phyloP scores from a whole-genome alignment of 1,140 invertebrate species.

The Panonychus citri region DNA sequence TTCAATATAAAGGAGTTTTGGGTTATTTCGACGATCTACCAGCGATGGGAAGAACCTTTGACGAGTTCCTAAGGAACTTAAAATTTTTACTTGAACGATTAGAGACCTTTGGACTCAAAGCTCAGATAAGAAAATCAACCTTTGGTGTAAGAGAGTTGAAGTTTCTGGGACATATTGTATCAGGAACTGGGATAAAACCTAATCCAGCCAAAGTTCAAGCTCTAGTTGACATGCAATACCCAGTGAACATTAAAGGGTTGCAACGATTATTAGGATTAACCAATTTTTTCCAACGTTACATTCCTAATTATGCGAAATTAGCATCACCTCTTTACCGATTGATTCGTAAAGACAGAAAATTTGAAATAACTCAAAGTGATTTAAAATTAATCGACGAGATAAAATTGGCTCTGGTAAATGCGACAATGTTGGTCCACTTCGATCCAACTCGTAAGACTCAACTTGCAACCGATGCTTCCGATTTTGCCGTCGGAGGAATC shows the following conservation, averaged over 20 bases:
- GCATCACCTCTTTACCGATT: not conserved
- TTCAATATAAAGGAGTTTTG: not conserved
- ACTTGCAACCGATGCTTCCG: slow-evolving; percentile 23
- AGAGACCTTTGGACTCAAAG: not conserved
- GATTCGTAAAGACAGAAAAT: not conserved
- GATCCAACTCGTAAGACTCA: slow-evolving; percentile 26
- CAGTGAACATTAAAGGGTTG: not conserved
- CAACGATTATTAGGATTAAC: not conserved
- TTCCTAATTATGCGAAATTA: not conserved
- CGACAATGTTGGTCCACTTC: slow-evolving; percentile 20
- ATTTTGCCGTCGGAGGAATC: slow-evolving; percentile 24
- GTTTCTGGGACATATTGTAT: not conserved
- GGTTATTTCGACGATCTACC: not conserved
- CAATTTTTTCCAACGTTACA: not conserved
- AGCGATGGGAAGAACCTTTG: not conserved
- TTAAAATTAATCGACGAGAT: slow-evolving; percentile 15
- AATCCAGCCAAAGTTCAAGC: not conserved
- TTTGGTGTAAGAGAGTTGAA: not conserved
- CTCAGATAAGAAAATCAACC: not conserved
- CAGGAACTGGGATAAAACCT: not conserved
- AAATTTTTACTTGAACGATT: not conserved
- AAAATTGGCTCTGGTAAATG: slow-evolving; percentile 12
- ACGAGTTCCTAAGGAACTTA: not conserved
- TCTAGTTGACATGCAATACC: not conserved
- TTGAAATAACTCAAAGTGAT: slow-evolving; percentile 3